Evolutionary conservation across 2,113 vertebrate species (phyloP).

Genomic region (Xiphophorus hellerii): DNA sequence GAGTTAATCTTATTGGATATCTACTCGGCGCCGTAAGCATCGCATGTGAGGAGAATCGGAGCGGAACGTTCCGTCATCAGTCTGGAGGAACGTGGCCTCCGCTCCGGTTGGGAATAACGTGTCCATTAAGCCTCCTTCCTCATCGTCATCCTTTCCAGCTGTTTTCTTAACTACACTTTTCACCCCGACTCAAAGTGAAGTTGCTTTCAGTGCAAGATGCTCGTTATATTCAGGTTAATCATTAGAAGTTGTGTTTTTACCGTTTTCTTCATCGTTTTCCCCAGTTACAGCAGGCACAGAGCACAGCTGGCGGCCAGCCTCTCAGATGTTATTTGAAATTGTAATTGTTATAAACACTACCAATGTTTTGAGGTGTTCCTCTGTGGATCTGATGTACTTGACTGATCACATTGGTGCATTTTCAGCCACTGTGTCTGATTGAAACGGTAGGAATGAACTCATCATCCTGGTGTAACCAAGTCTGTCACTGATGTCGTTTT

Average conservation of each 20-base stretch:
- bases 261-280: neutral
- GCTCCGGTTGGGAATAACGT: slow-evolving; percentile 31
- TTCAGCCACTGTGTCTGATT: neutral
- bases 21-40: slow-evolving; percentile 26
- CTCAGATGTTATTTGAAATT: neutral
- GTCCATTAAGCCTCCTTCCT: slow-evolving; percentile 40
- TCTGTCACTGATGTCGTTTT: neutral
- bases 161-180: slow-evolving; percentile 34
- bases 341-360: neutral
- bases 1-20: slow-evolving; percentile 37
- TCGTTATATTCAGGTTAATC: slow-evolving; percentile 39
- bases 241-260: slow-evolving; percentile 49
- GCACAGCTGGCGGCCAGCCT: neutral
- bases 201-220: slow-evolving; percentile 38
- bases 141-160: slow-evolving; percentile 33
- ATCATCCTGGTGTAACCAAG: neutral
- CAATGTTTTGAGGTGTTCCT: neutral
- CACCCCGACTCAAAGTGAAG: slow-evolving; percentile 32
- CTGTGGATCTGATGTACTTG: neutral
- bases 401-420: neutral
- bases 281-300: neutral
- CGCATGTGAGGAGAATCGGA: slow-evolving; percentile 52
- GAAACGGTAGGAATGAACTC: neutral
- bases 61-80: slow-evolving; percentile 32
- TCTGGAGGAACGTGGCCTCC: slow-evolving; percentile 41